These are phyloP conservation scores for Spheniscus mendiculus DNA, from an alignment of 2,113 vertebrate species.

Conservation along the genomic window DNA sequence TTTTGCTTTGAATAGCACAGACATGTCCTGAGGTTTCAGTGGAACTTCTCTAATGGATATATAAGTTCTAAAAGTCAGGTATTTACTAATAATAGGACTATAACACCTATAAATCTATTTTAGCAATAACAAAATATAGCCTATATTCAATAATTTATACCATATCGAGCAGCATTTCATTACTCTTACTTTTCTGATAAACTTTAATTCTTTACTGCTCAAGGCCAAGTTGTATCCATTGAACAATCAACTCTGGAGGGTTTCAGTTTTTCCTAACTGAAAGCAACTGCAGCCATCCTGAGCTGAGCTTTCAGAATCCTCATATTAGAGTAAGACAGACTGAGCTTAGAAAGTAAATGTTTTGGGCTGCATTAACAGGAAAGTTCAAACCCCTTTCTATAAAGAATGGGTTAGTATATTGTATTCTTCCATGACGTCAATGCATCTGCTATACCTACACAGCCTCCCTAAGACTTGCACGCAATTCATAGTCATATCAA, in stretches of 20 bases:
- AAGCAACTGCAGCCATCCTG: background rate
- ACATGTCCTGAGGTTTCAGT: background rate
- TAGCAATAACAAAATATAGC: background rate
- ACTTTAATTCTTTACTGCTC: background rate
- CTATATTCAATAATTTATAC: background rate
- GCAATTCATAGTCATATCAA: background rate
- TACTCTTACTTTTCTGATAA: background rate
- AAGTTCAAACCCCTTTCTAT: background rate
- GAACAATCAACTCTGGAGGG: background rate
- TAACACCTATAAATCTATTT: background rate
- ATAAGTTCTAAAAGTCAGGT: background rate
- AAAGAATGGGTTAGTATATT: background rate
- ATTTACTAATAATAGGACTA: background rate
- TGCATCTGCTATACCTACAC: rapidly evolving
- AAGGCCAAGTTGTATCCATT: background rate
- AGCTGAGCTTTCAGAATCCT: background rate
- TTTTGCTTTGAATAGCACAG: background rate
- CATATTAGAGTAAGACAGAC: rapidly evolving
- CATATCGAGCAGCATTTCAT: background rate
- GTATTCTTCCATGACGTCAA: background rate
- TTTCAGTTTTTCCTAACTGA: background rate
- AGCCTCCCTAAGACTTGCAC: background rate
- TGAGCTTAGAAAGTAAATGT: background rate
- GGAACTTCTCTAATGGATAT: background rate
- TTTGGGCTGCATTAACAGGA: background rate